Evolutionary conservation across 2,113 vertebrate species (phyloP), one percentile per base, ranked within the genome.

Genomic region (Stegostoma tigrinum): DNA sequence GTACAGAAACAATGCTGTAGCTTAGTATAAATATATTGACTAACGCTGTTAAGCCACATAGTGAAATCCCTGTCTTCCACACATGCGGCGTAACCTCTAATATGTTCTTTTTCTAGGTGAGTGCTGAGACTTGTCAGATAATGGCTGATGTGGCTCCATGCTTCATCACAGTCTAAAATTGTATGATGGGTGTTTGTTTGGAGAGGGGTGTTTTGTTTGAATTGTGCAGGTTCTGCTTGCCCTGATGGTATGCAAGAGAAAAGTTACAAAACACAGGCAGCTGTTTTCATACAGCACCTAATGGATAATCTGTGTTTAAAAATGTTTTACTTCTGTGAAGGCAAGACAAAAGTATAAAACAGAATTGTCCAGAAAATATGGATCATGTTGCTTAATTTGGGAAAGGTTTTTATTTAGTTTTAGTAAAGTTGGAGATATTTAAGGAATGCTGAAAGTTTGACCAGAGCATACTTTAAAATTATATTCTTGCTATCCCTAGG

Each of bases 51-150:
- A 95, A 64, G 42, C 30, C 72, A 34, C 64, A 72, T 96, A 90
- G 89, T 89, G 80, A 94, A n/a, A 48, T 10, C 55, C 96, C 68
- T 98, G 98, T 98, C 97, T 99, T 99, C 98, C 99, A 99, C 99
- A 99, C 99, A 99, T 99, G 97, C 99, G 98, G 98, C 98, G 99
- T 99, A 99, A 99, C 98, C 99, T 99, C 97, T 99, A 99, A 99
- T 99, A 98, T 99, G 99, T 99, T 99, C 98, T 98, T 98, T 95
- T 98, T 97, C 97, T 99, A 99, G 99, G 99, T 99, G 98, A 98
- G 97, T 98, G 98, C 98, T 98, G 93, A 95, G 94, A 72, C 67
- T 95, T 95, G 97, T 98, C 98, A 99, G 97, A 98, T 98, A 98
- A 97, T 98, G 98, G 98, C 98, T 98, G 98, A 98, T 98, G 98